phyloP scores from a whole-genome alignment of 1,140 invertebrate species.

The Alviniconcha marisindica region DNA sequence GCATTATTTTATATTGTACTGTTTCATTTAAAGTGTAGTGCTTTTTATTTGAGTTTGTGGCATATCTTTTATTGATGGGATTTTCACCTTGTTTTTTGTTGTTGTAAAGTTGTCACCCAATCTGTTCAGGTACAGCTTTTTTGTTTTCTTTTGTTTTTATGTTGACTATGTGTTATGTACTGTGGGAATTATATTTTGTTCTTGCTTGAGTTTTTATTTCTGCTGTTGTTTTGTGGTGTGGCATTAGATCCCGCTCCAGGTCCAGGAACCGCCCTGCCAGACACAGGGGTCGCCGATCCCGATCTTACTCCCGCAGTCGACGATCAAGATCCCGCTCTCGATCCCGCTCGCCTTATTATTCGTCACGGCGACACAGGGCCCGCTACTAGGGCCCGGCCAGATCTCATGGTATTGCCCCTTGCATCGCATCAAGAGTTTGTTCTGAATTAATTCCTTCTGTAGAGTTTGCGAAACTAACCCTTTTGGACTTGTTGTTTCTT shows the following conservation, averaged over 20 bases:
- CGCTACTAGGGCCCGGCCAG: slow-evolving; percentile 1
- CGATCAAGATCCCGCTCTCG: slow-evolving; percentile 33
- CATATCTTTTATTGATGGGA: not conserved
- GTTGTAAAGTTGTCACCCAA: too few species aligned
- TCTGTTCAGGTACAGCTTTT: too few species aligned
- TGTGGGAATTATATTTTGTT: not conserved
- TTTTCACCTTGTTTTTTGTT: too few species aligned
- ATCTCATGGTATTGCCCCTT: slow-evolving; percentile 23
- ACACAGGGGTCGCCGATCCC: slow-evolving; percentile 28
- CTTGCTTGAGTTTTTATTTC: slow-evolving; percentile 36
- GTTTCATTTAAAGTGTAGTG: not conserved
- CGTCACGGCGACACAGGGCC: slow-evolving; percentile 6
- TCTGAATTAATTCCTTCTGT: slow-evolving; percentile 2
- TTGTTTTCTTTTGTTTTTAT: too few species aligned
- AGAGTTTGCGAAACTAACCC: not conserved
- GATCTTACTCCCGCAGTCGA: slow-evolving; percentile 31
- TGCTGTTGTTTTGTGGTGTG: slow-evolving; percentile 42
- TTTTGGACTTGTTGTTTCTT: not conserved
- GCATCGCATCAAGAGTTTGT: not conserved
- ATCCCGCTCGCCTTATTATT: slow-evolving; percentile 32
- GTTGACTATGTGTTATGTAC: too few species aligned
- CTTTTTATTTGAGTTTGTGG: not conserved
- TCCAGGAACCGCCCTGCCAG: slow-evolving; percentile 2
- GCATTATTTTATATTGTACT: too few species aligned
- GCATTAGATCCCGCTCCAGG: slow-evolving; percentile 24